These are phyloP conservation scores for Pitta sordida DNA, from an alignment of 2,113 vertebrate genomes.

Conservation along the genomic window DNA sequence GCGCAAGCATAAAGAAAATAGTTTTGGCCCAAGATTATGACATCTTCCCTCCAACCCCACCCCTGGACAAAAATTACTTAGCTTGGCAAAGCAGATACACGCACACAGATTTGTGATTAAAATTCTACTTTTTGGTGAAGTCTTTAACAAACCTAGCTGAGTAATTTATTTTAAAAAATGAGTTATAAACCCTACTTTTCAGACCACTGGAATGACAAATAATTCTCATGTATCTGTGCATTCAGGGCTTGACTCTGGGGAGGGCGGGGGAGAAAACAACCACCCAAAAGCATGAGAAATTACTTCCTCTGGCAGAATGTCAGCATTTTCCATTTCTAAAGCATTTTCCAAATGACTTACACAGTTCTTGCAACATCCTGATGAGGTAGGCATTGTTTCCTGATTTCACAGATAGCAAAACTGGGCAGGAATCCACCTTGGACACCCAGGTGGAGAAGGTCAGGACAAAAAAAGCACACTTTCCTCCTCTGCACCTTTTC, in stretches of 20 bases:
- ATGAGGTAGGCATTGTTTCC: slow-evolving; percentile 56
- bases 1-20: neutral
- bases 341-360: neutral
- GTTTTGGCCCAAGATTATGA: neutral
- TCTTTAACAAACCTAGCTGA: neutral
- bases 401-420: neutral
- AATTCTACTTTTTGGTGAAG: slow-evolving; percentile 15
- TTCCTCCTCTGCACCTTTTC: neutral
- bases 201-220: neutral
- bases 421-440: neutral
- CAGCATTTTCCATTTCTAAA: neutral
- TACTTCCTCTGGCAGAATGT: neutral
- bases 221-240: neutral
- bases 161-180: neutral
- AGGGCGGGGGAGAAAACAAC: neutral
- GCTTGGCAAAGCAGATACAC: slow-evolving; percentile 22
- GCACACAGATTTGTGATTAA: neutral
- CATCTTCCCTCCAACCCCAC: neutral
- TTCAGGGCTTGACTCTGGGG: neutral
- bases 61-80: neutral
- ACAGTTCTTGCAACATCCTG: slow-evolving; percentile 9
- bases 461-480: neutral
- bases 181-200: neutral
- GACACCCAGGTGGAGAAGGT: neutral
- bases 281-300: neutral